Evolutionary conservation across 1,140 invertebrate species (phyloP).

Genomic region (Metaphire vulgaris): DNA sequence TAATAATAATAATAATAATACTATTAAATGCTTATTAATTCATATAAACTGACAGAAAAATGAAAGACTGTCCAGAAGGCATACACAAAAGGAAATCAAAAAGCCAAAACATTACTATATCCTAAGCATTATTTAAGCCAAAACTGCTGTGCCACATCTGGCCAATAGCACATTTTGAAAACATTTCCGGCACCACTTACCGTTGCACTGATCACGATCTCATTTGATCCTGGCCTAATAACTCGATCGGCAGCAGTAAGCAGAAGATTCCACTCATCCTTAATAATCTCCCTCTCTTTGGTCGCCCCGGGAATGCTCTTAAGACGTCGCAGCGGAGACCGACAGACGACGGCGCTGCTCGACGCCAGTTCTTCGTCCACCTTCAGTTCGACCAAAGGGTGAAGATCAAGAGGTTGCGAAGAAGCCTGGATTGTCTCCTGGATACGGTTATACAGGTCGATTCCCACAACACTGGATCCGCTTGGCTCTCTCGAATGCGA

Average conservation of each 20-base stretch:
- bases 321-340: constrained; percentile 34
- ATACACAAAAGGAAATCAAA: too few species aligned
- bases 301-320: constrained; percentile 47
- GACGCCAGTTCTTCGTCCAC: constrained; percentile 63
- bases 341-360: constrained; percentile 44
- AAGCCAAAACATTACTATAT: too few species aligned
- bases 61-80: too few species aligned
- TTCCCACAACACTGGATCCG: constrained; percentile 33
- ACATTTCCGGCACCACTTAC: too few species aligned
- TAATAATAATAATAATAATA: too few species aligned
- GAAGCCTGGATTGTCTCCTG: constrained; percentile 33
- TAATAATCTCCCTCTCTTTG: constrained; percentile 41
- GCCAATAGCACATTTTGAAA: too few species aligned
- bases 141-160: too few species aligned
- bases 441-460: constrained; percentile 33
- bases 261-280: constrained; percentile 61
- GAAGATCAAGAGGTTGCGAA: constrained; percentile 58
- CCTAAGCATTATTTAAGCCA: too few species aligned
- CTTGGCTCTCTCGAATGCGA: constrained; percentile 11
- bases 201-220: constrained; percentile 59
- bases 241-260: constrained; percentile 57
- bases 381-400: constrained; percentile 67
- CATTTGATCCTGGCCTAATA: constrained; percentile 67
- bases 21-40: too few species aligned
- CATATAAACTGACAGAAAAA: too few species aligned